Conservation (phyloP, 1,140 invertebrate genomes). For the Radopholus similis region DNA sequence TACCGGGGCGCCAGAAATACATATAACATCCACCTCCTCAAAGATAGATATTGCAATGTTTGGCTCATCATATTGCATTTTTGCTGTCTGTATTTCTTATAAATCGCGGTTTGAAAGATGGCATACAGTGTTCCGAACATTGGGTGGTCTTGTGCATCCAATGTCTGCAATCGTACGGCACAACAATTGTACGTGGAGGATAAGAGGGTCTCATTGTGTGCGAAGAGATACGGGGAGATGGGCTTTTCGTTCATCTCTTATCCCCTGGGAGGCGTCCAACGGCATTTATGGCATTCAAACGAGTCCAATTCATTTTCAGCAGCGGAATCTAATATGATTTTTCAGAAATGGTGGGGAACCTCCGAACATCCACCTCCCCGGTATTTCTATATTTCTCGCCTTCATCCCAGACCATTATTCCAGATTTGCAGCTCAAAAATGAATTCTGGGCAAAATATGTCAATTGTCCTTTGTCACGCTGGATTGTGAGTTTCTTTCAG, state of each 20-base stretch:
- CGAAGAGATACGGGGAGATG: constrained; percentile 18
- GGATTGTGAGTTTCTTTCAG: constrained; percentile 32
- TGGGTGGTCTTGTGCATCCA: too few species aligned
- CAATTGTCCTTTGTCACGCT: constrained; percentile 38
- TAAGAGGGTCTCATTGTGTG: too few species aligned
- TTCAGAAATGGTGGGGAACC: neutral
- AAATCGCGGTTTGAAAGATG: neutral
- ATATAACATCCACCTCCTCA: too few species aligned
- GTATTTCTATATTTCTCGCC: constrained; percentile 17
- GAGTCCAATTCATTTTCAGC: constrained; percentile 9
- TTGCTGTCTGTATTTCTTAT: constrained; percentile 2
- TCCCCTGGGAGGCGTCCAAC: constrained; percentile 1
- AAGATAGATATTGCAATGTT: too few species aligned
- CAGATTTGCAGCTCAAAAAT: constrained; percentile 33
- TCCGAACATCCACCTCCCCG: constrained; percentile 36
- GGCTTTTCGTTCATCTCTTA: constrained; percentile 20
- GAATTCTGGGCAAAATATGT: constrained; percentile 45
- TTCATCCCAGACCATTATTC: neutral
- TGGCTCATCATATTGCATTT: too few species aligned
- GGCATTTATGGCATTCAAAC: constrained; percentile 15
- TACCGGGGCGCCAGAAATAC: too few species aligned
- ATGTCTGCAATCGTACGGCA: too few species aligned
- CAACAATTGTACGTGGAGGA: too few species aligned
- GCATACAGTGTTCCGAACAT: constrained; percentile 2
- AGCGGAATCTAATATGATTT: neutral